phyloP scores from a whole-genome alignment of 1,140 invertebrate species.

The Anastrepha obliqua region DNA sequence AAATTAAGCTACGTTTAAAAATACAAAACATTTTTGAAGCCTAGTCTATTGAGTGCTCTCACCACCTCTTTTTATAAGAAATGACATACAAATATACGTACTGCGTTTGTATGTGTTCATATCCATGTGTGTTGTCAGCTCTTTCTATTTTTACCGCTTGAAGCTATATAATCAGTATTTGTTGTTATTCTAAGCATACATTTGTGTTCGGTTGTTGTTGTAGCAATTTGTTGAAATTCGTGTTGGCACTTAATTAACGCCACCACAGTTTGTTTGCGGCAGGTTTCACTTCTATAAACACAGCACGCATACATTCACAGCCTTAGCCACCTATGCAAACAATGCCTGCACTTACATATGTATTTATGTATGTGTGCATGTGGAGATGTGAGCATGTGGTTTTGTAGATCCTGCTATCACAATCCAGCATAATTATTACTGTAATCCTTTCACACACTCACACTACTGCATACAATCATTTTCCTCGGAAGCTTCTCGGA shows the following conservation, averaged over 20 bases:
- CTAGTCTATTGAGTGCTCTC: not conserved
- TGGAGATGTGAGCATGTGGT: too few relatives aligned
- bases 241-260: constrained; percentile 52
- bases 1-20: too few relatives aligned
- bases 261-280: constrained; percentile 48
- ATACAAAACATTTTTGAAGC: not conserved
- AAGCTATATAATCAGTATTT: not conserved
- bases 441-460: constrained; percentile 27
- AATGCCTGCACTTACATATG: not conserved
- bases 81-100: too few relatives aligned
- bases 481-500: not conserved
- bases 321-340: not conserved
- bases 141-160: not conserved
- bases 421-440: constrained; percentile 49
- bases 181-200: constrained; percentile 8
- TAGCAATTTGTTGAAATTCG: constrained; percentile 13
- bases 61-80: not conserved
- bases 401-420: not conserved
- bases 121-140: not conserved
- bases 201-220: not conserved
- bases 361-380: not conserved
- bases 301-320: not conserved
- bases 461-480: not conserved
- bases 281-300: constrained; percentile 34
- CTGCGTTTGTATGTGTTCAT: not conserved